Evolutionary conservation across 2,797 vertebrate genomes (phyloP).

Genomic region (Spea hammondii): DNA sequence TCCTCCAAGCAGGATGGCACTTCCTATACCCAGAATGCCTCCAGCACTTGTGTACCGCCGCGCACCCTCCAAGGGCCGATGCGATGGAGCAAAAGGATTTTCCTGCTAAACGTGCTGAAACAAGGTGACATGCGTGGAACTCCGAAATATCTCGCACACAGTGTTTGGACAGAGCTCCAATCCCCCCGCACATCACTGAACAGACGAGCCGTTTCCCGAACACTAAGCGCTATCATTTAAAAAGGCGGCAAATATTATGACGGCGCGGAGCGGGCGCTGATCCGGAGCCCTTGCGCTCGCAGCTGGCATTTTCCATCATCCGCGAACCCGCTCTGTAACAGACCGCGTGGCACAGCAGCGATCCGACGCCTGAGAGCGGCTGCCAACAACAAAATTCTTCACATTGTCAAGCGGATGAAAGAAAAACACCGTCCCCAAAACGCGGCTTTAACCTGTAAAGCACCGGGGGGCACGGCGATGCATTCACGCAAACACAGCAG

Average conservation of each 20-base stretch:
- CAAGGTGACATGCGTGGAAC: too few species aligned
- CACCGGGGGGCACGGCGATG: background rate
- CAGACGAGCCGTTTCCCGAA: conserved; percentile 30
- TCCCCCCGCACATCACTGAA: conserved; percentile 10
- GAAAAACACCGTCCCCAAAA: conserved; percentile 41
- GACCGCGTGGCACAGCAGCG: conserved; percentile 35
- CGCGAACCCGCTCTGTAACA: conserved; percentile 44
- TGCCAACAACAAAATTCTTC: conserved; percentile 47
- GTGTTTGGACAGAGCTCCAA: background rate
- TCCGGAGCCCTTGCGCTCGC: conserved; percentile 13
- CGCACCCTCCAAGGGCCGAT: too few species aligned
- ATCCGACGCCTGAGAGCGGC: conserved; percentile 32
- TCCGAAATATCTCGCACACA: too few species aligned
- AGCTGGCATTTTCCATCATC: conserved; percentile 49
- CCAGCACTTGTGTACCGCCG: too few species aligned
- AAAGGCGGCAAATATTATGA: conserved; percentile 35
- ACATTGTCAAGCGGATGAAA: conserved; percentile 46
- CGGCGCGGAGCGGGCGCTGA: conserved; percentile 11
- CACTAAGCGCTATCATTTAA: conserved; percentile 28
- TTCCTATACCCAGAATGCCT: too few species aligned
- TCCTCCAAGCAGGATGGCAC: too few species aligned
- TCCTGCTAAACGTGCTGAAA: too few species aligned
- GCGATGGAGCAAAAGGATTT: too few species aligned
- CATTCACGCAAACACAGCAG: background rate
- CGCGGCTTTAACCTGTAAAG: conserved; percentile 25